A percentile compares a stretch with the other conserved stretches of the same genome.
Conservation (phyloP, 2,888 invertebrate species). For the Harpagoxenus sublaevis region DNA sequence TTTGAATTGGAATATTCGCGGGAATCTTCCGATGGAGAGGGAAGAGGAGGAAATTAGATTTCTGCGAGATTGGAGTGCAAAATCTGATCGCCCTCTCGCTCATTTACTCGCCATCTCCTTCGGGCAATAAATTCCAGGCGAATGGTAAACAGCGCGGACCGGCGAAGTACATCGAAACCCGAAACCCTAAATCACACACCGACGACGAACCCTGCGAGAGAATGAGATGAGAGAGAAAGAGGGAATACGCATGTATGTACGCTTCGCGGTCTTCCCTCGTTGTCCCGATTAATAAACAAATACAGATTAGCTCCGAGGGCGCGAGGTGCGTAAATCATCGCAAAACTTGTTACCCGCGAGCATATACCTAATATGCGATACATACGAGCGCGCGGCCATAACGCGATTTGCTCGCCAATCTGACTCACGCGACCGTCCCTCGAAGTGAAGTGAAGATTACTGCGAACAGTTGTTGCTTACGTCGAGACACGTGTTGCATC, state of each 20-base stretch:
- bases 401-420: slow-evolving; percentile 62
- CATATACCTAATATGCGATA: slow-evolving; percentile 45
- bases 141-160: slow-evolving; percentile 81
- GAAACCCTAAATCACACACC: slow-evolving; percentile 84
- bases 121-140: slow-evolving; percentile 82
- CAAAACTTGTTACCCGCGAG: slow-evolving; percentile 82
- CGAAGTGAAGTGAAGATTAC: slow-evolving; percentile 59
- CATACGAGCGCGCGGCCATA: slow-evolving; percentile 11
- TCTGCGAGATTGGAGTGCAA: slow-evolving; percentile 65
- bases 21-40: too few species aligned
- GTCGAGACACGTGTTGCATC: background rate
- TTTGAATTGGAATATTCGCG: background rate
- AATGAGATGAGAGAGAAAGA: slow-evolving; percentile 21
- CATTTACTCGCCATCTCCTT: slow-evolving; percentile 72
- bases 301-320: slow-evolving; percentile 83
- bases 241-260: slow-evolving; percentile 29
- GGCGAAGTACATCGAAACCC: slow-evolving; percentile 83
- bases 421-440: slow-evolving; percentile 42
- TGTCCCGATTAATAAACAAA: slow-evolving; percentile 84
- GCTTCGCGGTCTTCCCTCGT: slow-evolving; percentile 75
- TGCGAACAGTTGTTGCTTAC: background rate
- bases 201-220: slow-evolving; percentile 69
- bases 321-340: slow-evolving; percentile 83
- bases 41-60: background rate
- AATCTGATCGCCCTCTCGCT: slow-evolving; percentile 70